Evolutionary conservation across 2,797 vertebrate species (phyloP).

Genomic region (Fringilla coelebs): DNA sequence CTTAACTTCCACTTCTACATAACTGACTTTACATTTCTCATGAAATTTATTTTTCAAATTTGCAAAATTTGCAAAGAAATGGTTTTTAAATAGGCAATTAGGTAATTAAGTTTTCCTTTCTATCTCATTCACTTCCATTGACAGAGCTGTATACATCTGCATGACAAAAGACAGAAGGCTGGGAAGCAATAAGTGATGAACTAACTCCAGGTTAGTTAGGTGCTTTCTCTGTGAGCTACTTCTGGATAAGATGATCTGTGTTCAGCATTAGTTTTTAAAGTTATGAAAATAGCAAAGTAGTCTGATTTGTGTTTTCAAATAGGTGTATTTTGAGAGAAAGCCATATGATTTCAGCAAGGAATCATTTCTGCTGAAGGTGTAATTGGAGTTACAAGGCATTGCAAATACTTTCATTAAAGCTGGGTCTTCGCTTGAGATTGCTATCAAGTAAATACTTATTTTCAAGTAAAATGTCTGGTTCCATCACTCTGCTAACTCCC

Average conservation of each 20-base stretch:
- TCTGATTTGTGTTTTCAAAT: background rate
- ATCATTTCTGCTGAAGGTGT: background rate
- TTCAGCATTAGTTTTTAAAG: background rate
- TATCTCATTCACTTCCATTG: background rate
- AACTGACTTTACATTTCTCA: background rate
- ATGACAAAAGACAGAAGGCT: background rate
- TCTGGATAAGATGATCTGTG: background rate
- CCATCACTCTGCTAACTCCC: background rate
- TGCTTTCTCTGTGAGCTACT: background rate
- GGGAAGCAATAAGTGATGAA: background rate
- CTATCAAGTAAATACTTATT: background rate
- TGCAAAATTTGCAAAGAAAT: background rate
- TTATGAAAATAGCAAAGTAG: background rate
- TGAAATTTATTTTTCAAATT: background rate
- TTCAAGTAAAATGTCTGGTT: background rate
- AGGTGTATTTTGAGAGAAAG: background rate
- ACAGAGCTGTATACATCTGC: background rate
- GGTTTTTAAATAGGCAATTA: fast-evolving
- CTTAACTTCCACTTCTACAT: background rate
- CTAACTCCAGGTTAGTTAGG: background rate
- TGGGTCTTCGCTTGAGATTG: background rate
- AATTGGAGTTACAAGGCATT: background rate
- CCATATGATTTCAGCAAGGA: background rate
- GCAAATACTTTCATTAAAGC: background rate
- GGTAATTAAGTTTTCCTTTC: background rate